Evolutionary conservation across 1,140 invertebrate genomes (phyloP).

Genomic region (Riptortus pedestris): DNA sequence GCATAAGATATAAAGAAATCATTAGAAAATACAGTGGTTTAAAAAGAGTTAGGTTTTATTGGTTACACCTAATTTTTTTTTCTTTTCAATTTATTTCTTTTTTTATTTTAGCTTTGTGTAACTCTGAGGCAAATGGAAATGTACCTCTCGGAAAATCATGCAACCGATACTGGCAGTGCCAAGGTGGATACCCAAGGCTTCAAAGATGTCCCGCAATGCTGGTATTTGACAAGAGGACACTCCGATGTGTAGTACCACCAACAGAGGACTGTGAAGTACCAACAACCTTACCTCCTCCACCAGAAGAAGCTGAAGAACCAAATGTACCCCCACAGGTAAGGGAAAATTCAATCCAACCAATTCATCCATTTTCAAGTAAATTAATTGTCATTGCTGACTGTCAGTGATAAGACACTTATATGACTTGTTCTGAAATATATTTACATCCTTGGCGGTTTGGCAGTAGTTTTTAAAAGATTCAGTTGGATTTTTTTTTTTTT

Average conservation of each 20-base stretch:
- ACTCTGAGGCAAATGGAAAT: slow-evolving; percentile 73
- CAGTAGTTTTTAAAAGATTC: neutral
- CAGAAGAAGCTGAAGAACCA: slow-evolving; percentile 37
- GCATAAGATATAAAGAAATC: no score
- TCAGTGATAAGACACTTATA: neutral
- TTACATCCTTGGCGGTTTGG: neutral
- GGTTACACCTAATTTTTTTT: no score
- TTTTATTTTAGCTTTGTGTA: slow-evolving; percentile 64
- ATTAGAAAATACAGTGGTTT: no score
- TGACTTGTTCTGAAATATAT: neutral
- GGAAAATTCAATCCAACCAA: neutral
- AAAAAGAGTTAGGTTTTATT: no score
- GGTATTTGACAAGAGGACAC: slow-evolving; percentile 71
- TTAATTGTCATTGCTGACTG: neutral
- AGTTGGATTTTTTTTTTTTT: neutral
- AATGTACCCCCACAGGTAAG: slow-evolving; percentile 11
- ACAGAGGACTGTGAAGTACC: slow-evolving; percentile 78
- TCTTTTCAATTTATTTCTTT: neutral
- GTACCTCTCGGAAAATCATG: slow-evolving; percentile 75
- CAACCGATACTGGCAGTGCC: slow-evolving; percentile 87
- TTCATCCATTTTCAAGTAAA: neutral
- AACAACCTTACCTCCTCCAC: slow-evolving; percentile 56
- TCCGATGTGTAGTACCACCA: slow-evolving; percentile 76
- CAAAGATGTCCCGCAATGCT: slow-evolving; percentile 82
- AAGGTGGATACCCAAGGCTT: slow-evolving; percentile 80